These are phyloP conservation scores for Pristionchus fissidentatus DNA, from an alignment of 2,888 invertebrate genomes.

Conservation along the genomic window DNA sequence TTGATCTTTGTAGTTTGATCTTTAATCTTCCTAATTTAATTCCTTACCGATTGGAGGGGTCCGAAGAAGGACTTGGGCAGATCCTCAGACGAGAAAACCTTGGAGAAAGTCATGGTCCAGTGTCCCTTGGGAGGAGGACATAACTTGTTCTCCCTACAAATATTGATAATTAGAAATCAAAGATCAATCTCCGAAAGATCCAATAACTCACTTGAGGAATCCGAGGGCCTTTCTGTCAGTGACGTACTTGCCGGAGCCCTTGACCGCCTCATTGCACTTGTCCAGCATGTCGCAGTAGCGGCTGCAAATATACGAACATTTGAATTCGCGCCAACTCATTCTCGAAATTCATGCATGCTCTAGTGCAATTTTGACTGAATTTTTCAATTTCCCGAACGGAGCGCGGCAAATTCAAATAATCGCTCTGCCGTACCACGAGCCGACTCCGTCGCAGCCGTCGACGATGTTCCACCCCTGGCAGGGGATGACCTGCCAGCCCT, in stretches of 20 bases:
- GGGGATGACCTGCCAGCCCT: constrained; percentile 75
- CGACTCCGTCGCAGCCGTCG: constrained; percentile 75
- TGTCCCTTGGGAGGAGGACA: constrained; percentile 73
- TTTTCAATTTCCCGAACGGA: not conserved
- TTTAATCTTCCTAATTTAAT: not conserved
- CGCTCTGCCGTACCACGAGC: constrained; percentile 67
- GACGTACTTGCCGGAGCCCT: constrained; percentile 74
- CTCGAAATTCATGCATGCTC: not conserved
- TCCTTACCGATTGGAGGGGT: constrained; percentile 73
- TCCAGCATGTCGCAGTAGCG: constrained; percentile 75
- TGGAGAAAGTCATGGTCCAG: constrained; percentile 76
- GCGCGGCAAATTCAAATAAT: not conserved
- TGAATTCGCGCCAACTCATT: not conserved
- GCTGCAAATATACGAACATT: constrained; percentile 56
- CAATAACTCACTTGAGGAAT: constrained; percentile 57
- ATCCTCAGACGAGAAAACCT: constrained; percentile 75
- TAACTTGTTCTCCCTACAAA: constrained; percentile 65
- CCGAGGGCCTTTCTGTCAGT: constrained; percentile 72
- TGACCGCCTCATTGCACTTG: constrained; percentile 74
- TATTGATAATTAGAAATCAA: constrained; percentile 19
- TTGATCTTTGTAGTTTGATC: not conserved
- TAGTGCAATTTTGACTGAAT: not conserved
- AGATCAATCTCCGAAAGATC: not conserved
- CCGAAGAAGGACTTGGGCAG: constrained; percentile 75
- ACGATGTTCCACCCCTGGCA: constrained; percentile 76